Percentiles rank a stretch among this genome's conserved stretches.
Evolutionary conservation across 2,888 invertebrate species (phyloP).

Genomic region (Epicampocera succincta): DNA sequence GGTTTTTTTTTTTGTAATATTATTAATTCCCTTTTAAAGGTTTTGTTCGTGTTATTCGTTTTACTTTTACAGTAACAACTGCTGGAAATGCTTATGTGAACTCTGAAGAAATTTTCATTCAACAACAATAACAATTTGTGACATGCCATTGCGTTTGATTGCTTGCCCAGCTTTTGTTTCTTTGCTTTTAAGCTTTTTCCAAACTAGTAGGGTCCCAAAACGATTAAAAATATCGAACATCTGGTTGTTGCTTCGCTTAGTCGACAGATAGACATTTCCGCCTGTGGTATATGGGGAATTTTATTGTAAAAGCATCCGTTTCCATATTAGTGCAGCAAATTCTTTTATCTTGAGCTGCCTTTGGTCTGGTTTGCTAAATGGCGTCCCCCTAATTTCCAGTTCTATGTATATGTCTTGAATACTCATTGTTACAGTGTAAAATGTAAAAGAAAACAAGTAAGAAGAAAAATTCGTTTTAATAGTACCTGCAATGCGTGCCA

Average conservation of each 20-base stretch:
- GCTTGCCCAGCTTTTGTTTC: conserved; percentile 3
- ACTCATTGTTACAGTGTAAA: conserved; percentile 17
- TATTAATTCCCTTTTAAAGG: no score
- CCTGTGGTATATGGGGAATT: no score
- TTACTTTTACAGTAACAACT: background rate
- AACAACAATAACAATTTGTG: conserved; percentile 58
- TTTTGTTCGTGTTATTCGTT: background rate
- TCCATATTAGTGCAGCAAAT: no score
- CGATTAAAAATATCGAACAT: no score
- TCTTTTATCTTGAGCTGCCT: no score
- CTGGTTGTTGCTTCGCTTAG: no score
- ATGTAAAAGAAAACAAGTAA: background rate
- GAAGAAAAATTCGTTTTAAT: conserved; percentile 53
- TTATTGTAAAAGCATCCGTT: no score
- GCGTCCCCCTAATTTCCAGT: background rate
- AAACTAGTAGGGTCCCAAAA: background rate
- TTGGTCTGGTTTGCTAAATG: background rate
- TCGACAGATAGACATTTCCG: no score
- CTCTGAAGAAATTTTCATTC: conserved; percentile 19
- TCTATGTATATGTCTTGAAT: conserved; percentile 10
- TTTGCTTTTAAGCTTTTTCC: background rate
- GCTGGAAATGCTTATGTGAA: background rate
- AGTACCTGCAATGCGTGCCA: conserved; percentile 69
- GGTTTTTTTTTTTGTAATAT: no score
- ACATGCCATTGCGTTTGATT: conserved; percentile 61